Percentiles rank a stretch among this genome's conserved stretches.
phyloP scores from a whole-genome alignment of 2,113 vertebrate genomes.

The Vulpes ferrilata region DNA sequence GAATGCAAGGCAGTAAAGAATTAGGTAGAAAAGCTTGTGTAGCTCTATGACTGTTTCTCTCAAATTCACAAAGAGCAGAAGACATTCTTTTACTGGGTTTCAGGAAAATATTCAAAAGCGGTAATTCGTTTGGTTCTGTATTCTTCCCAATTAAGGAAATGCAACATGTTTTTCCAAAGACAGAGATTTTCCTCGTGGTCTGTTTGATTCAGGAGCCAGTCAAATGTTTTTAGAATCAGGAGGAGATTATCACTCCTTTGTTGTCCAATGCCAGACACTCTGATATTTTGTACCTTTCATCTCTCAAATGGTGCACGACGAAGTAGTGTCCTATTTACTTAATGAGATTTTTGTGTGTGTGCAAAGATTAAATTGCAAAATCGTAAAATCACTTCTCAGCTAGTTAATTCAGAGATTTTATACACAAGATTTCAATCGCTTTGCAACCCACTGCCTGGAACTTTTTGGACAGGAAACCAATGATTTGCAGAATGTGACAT shows the following conservation, averaged over 20 bases:
- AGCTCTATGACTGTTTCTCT: background rate
- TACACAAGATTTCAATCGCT: background rate
- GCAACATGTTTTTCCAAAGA: background rate
- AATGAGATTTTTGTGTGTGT: background rate
- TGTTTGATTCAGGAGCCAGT: background rate
- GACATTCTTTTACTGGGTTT: background rate
- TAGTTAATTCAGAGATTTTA: background rate
- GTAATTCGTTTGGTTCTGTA: rapidly evolving
- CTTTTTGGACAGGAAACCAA: background rate
- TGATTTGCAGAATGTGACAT: background rate
- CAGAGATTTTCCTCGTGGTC: background rate
- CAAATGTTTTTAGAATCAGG: background rate
- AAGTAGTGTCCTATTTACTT: background rate
- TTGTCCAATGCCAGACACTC: background rate
- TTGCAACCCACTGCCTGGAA: no score
- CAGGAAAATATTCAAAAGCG: background rate
- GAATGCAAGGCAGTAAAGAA: background rate
- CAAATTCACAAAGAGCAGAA: background rate
- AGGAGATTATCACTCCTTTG: background rate
- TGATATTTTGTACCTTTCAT: background rate
- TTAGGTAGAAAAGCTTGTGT: rapidly evolving
- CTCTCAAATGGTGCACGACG: rapidly evolving
- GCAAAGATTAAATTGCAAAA: background rate
- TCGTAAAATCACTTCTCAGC: background rate
- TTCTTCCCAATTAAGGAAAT: no score